phyloP scores from a whole-genome alignment of 1,140 invertebrate species.

The Leucophenga varia region DNA sequence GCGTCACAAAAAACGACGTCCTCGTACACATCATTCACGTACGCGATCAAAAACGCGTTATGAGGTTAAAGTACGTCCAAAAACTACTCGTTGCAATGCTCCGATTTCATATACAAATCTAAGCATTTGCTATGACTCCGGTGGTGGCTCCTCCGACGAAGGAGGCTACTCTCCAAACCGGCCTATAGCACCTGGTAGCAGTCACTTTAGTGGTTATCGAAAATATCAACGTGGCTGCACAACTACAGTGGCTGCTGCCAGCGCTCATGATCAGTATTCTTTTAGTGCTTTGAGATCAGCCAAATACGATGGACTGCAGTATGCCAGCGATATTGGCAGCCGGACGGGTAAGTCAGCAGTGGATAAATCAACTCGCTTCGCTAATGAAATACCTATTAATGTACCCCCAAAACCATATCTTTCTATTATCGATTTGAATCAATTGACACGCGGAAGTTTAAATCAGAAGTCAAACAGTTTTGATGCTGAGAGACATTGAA shows the following conservation, averaged over 20 bases:
- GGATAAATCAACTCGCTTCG: neutral
- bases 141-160: conserved; percentile 57
- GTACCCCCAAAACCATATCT: conserved; percentile 63
- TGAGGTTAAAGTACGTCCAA: conserved; percentile 59
- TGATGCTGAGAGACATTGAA: conserved; percentile 35
- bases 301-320: conserved; percentile 56
- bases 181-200: conserved; percentile 37
- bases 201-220: conserved; percentile 44
- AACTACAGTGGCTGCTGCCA: conserved; percentile 24
- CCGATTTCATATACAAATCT: conserved; percentile 63
- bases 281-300: conserved; percentile 48
- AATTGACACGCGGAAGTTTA: conserved; percentile 64
- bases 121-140: conserved; percentile 62
- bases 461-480: conserved; percentile 52
- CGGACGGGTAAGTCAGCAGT: neutral
- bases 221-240: conserved; percentile 33
- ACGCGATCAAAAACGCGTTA: conserved; percentile 57
- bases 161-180: conserved; percentile 44
- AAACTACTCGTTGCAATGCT: conserved; percentile 62
- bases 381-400: conserved; percentile 37
- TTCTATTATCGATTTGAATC: conserved; percentile 73
- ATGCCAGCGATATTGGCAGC: conserved; percentile 25
- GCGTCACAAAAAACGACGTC: conserved; percentile 56
- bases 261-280: conserved; percentile 40
- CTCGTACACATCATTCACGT: conserved; percentile 58